phyloP scores from a whole-genome alignment of 2,888 invertebrate species.

The Drosophila tanythrix region DNA sequence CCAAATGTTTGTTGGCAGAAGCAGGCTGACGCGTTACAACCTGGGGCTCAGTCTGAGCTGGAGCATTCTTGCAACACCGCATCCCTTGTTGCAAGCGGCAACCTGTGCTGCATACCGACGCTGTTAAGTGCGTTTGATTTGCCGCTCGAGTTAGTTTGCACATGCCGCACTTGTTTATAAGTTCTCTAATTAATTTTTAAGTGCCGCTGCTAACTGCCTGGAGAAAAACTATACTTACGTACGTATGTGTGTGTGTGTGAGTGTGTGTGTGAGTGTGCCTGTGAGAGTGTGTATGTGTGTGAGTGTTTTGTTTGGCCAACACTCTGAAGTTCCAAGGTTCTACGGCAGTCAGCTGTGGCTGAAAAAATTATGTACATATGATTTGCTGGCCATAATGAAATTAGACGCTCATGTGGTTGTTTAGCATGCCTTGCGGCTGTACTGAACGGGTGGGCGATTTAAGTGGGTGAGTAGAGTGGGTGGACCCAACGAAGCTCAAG shows the following conservation, averaged over 20 bases:
- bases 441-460: constrained; percentile 14
- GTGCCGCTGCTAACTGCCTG: constrained; percentile 76
- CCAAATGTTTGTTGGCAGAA: constrained; percentile 70
- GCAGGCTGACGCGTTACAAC: constrained; percentile 38
- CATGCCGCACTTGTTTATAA: constrained; percentile 79
- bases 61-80: constrained; percentile 44
- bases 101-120: constrained; percentile 36
- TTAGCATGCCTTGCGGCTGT: constrained; percentile 29
- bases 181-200: constrained; percentile 80
- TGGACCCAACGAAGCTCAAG: constrained; percentile 33
- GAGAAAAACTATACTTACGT: constrained; percentile 53
- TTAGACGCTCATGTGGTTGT: constrained; percentile 47
- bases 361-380: constrained; percentile 72
- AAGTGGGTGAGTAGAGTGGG: constrained; percentile 12
- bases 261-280: neutral
- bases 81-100: constrained; percentile 37
- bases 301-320: constrained; percentile 36
- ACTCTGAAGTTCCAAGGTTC: constrained; percentile 66
- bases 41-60: constrained; percentile 2
- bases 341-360: constrained; percentile 65
- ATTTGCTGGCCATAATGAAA: constrained; percentile 75
- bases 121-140: constrained; percentile 75
- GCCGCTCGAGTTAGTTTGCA: constrained; percentile 80
- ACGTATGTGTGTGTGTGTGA: neutral
- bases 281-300: neutral